Evolutionary conservation across 2,113 vertebrate genomes (phyloP).

Genomic region (Cyprinodon brontotheroides): DNA sequence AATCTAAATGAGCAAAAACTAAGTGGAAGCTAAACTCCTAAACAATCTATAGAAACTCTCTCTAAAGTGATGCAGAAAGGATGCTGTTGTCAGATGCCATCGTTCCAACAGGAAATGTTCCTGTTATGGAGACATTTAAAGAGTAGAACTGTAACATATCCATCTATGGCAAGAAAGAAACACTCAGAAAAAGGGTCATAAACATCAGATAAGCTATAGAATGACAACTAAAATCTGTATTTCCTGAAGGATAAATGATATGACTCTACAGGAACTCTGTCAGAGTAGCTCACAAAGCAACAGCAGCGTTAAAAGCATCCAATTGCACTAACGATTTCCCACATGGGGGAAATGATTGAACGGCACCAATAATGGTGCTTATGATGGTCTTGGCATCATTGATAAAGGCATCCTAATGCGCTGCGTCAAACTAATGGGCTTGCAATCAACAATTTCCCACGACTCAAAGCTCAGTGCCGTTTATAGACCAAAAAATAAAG

Average conservation of each 20-base stretch:
- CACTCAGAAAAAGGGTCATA: background rate
- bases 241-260: background rate
- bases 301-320: conserved; percentile 32
- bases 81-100: background rate
- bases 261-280: background rate
- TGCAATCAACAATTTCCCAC: conserved; percentile 37
- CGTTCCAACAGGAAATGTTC: background rate
- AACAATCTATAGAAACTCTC: too few species aligned
- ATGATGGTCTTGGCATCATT: conserved; percentile 55
- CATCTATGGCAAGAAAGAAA: background rate
- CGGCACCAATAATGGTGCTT: conserved; percentile 53
- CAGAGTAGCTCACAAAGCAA: background rate
- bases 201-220: background rate
- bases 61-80: background rate
- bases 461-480: conserved; percentile 1
- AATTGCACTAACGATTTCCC: conserved; percentile 44
- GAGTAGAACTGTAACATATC: background rate
- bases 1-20: too few species aligned
- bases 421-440: conserved; percentile 55
- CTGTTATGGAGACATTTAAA: background rate
- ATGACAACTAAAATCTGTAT: background rate
- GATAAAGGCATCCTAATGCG: conserved; percentile 61
- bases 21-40: too few species aligned
- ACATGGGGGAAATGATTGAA: conserved; percentile 51
- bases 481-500: background rate